Base-by-base conservation (phyloP, 2,888 invertebrate species). In the Cordilura impudica region DNA sequence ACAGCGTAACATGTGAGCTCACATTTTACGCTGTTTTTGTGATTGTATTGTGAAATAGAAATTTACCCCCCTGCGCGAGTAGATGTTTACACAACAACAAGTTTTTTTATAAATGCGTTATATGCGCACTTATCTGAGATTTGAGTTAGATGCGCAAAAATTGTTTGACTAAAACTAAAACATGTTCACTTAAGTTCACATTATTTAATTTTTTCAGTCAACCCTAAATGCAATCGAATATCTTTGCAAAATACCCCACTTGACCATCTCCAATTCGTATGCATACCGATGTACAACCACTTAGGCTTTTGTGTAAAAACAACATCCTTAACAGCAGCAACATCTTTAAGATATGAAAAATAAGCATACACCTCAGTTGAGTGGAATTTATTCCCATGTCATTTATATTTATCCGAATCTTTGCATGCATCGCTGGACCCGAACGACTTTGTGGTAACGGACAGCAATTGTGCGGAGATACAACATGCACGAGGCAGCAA, bases 311-410 rank as follows among this genome's bases (percentile, higher is more conserved):
- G 75, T 79, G 79, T 79, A 66, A 66, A 72, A 77, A 61, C 70
- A 77, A 73, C 73, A 80, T 69, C 78, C 80, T 71, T 78, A 75
- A 69, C 76, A 76, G 71, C 81, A 78, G 60, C 78, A 81, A 73
- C 66, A 77, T 69, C 79, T 78, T 78, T 63, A 63, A 78, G 78
- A 78, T 78, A 78, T 73, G 63, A 73, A 73, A 72, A 69, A 70
- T 73, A 63, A 71, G 39, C 66, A 78, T 54, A 72, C 60, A 71
- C 51, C 72, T 67, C 54, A 60, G 61, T 51, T 63, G 63, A 66
- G 71, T 77, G 66, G 60, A 71, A 60, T 77, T 66, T 56, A 69
- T 69, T 63, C 63, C 63, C 78, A 78, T 78, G 69, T 60, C 72
- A 54, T 53, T 54, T 63, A 63, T 69, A 56, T 73, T 63, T 69